Percentiles rank a stretch among this genome's conserved stretches.
These are phyloP conservation scores for Caenorhabditis zanzibari DNA, from an alignment of 2,888 invertebrate genomes.

Conservation along the genomic window DNA sequence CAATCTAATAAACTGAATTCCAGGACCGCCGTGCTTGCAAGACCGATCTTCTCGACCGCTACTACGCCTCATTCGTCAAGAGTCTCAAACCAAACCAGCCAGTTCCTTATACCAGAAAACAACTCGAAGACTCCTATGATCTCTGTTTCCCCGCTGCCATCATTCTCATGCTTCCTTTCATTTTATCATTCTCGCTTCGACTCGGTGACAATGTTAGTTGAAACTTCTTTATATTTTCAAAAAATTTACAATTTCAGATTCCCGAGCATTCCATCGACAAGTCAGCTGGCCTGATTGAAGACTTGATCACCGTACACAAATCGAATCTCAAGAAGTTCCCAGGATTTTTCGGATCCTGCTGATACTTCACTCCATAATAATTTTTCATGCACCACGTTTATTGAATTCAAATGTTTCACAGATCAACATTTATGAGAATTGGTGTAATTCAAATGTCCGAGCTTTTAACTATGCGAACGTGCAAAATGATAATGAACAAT, in stretches of 20 bases:
- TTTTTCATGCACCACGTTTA: neutral
- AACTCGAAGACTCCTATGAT: constrained; percentile 40
- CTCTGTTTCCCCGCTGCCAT: constrained; percentile 52
- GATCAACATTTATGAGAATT: constrained; percentile 11
- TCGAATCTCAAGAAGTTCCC: constrained; percentile 36
- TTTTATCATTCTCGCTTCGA: constrained; percentile 46
- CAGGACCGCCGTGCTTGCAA: constrained; percentile 45
- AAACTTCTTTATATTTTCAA: neutral
- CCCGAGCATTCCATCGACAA: constrained; percentile 33
- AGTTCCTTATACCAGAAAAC: constrained; percentile 42
- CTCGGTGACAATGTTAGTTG: constrained; percentile 36
- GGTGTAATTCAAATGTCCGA: neutral
- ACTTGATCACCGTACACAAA: constrained; percentile 34
- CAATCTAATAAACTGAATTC: too few relatives aligned
- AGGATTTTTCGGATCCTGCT: constrained; percentile 29
- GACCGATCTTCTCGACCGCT: constrained; percentile 23
- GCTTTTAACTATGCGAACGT: too few relatives aligned
- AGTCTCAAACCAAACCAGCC: neutral
- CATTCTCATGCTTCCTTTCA: constrained; percentile 56
- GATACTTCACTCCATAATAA: neutral
- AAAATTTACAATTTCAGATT: constrained; percentile 15
- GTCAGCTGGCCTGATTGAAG: constrained; percentile 42
- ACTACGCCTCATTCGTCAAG: constrained; percentile 19
- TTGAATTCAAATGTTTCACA: constrained; percentile 17
- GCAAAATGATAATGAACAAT: too few relatives aligned